phyloP scores from a whole-genome alignment of 2,113 vertebrate species.

The Pelvicachromis taeniatus region DNA sequence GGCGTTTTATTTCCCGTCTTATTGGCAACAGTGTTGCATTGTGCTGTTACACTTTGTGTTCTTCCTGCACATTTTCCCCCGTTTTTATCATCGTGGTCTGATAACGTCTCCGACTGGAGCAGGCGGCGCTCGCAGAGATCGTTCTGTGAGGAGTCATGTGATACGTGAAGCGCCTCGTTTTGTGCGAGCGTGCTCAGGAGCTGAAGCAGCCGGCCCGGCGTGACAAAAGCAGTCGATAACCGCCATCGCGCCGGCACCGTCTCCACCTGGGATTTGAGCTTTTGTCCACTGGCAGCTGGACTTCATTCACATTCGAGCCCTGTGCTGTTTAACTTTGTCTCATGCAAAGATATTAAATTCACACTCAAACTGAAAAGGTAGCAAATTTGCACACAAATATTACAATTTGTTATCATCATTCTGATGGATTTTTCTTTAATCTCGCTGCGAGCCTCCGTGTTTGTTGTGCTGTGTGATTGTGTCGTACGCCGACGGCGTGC shows the following conservation, averaged over 20 bases:
- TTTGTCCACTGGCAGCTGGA: not conserved
- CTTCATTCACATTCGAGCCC: accelerated
- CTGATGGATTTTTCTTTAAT: accelerated
- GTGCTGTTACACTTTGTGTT: not conserved
- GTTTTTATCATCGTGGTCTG: not conserved
- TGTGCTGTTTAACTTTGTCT: not conserved
- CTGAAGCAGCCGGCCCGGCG: not conserved
- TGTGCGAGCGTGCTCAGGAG: not conserved
- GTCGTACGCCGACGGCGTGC: not conserved
- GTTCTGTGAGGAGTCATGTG: not conserved
- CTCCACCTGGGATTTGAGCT: not conserved
- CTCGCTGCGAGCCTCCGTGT: accelerated
- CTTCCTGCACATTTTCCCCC: not conserved
- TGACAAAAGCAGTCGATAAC: not conserved
- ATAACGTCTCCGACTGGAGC: not conserved
- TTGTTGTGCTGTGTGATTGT: not conserved
- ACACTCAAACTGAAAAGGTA: not conserved
- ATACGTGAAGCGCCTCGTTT: not conserved
- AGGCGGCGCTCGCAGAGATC: not conserved
- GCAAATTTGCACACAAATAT: not conserved
- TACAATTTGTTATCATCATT: not conserved
- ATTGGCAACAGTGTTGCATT: not conserved
- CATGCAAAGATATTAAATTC: not conserved
- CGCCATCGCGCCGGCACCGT: not conserved
- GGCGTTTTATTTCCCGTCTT: not conserved